These are phyloP conservation scores for Urocynchramus pylzowi DNA, from an alignment of 2,113 vertebrate species.

Conservation along the genomic window DNA sequence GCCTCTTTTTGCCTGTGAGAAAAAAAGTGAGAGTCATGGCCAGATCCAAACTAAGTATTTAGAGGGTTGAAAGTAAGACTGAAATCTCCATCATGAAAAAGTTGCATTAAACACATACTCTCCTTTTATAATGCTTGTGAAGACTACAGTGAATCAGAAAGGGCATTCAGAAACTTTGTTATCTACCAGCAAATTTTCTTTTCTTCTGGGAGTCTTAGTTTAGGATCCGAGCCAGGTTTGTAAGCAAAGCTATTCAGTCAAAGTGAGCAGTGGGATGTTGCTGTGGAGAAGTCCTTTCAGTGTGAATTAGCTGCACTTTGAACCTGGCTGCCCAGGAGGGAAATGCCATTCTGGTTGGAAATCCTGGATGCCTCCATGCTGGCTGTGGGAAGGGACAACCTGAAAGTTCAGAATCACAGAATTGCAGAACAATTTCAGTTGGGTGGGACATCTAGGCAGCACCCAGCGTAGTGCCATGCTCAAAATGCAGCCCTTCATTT, in stretches of 20 bases:
- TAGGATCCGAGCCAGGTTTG: neutral
- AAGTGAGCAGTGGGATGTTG: fast-evolving
- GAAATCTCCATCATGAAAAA: neutral
- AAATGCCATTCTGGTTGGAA: neutral
- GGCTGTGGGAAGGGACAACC: neutral
- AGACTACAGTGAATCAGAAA: neutral
- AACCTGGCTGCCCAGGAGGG: neutral
- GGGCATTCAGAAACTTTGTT: neutral
- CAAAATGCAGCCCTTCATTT: neutral
- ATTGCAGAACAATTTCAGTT: neutral
- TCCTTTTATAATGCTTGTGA: neutral
- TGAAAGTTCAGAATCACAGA: neutral
- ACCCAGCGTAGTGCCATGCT: neutral
- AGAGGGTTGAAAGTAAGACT: neutral
- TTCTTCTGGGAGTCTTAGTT: neutral
- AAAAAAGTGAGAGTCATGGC: fast-evolving
- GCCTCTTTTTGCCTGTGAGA: neutral
- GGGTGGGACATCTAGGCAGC: fast-evolving
- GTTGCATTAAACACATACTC: neutral
- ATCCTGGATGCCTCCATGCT: fast-evolving
- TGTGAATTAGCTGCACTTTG: neutral
- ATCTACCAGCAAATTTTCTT: neutral
- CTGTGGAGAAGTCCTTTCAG: neutral
- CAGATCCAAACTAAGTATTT: neutral
- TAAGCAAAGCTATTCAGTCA: neutral